These are phyloP conservation scores for Tiliqua scincoides DNA, from an alignment of 2,113 vertebrate species.

Conservation along the genomic window DNA sequence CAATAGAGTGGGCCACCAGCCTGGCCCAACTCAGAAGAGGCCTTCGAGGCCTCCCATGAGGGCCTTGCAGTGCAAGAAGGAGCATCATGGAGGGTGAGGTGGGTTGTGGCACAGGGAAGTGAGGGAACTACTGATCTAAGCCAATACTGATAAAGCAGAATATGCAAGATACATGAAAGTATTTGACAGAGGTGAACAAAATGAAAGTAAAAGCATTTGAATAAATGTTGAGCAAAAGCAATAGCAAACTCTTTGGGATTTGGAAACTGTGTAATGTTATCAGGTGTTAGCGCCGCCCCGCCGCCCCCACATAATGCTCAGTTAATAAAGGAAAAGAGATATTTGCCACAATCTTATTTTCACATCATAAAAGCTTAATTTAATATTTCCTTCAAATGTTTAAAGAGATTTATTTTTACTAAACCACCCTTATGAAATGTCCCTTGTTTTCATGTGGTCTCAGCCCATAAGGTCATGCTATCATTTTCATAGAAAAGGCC, in stretches of 20 bases:
- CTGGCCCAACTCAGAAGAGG: too few species aligned
- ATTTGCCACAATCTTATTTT: background rate
- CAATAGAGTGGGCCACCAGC: too few species aligned
- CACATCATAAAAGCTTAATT: background rate
- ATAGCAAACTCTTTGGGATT: background rate
- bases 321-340: slow-evolving; percentile 7
- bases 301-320: background rate
- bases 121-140: too few species aligned
- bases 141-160: background rate
- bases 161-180: background rate
- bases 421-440: background rate
- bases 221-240: background rate
- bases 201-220: background rate
- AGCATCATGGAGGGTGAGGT: too few species aligned
- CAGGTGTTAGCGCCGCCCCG: background rate
- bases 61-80: too few species aligned
- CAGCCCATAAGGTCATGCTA: background rate
- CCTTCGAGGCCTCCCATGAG: too few species aligned
- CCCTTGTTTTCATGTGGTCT: background rate
- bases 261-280: background rate
- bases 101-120: too few species aligned
- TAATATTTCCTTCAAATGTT: background rate
- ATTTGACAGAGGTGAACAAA: slow-evolving; percentile 10
- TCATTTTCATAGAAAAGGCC: slow-evolving; percentile 50
- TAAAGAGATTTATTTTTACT: background rate